Conservation (phyloP, 2,888 invertebrate species). For the Phasia obesa region DNA sequence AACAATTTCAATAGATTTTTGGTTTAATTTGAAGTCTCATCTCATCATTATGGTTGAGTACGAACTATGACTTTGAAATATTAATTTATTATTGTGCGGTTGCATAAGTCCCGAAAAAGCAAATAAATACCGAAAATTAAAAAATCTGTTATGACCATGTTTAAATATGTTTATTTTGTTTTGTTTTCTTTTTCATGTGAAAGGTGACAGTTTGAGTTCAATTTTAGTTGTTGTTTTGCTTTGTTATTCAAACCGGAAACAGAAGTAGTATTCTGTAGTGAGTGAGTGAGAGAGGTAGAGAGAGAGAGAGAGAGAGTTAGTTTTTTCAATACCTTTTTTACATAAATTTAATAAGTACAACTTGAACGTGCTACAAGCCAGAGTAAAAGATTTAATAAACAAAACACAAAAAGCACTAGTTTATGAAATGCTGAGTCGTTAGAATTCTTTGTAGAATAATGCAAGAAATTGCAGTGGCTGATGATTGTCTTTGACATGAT, state of each 20-base stretch:
- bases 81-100: conserved; percentile 42
- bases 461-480: neutral
- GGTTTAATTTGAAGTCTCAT: conserved; percentile 14
- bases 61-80: conserved; percentile 36
- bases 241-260: conserved; percentile 54
- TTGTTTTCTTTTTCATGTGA: conserved; percentile 4
- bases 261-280: neutral
- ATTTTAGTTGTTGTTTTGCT: neutral
- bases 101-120: conserved; percentile 18
- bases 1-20: conserved; percentile 8
- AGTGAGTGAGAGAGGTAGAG: neutral
- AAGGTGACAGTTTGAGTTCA: conserved; percentile 44
- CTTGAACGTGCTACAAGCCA: conserved; percentile 47
- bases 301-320: neutral
- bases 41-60: conserved; percentile 19
- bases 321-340: neutral
- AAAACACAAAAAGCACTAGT: neutral
- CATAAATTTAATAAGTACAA: conserved; percentile 15
- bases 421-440: conserved; percentile 25
- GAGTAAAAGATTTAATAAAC: conserved; percentile 43
- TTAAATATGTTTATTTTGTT: neutral
- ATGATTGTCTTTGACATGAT: conserved; percentile 39
- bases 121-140: conserved; percentile 1
- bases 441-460: conserved; percentile 20
- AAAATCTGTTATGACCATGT: conserved; percentile 30